Evolutionary conservation across 2,113 vertebrate species (phyloP), one percentile per base, ranked within the genome.

Genomic region (Tursiops truncatus): DNA sequence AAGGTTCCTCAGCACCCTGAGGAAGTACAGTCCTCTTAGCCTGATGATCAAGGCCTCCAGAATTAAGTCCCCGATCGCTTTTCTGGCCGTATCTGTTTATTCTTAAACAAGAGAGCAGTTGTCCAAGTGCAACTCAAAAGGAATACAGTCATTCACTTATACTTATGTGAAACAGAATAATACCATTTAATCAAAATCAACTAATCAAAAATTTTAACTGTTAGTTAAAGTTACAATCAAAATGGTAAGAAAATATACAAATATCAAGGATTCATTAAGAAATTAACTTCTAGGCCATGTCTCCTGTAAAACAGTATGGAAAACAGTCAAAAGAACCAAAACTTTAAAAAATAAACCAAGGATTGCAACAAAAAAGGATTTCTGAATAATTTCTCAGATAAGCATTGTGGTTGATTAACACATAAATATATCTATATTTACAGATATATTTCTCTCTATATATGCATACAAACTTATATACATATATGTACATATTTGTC

Each of bases 41-140:
- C 63, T 17, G 7, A 47, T 17, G 20, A 56, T n/a, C 33, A 67
- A 65, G 26, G 62, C 44, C 25, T 53, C n/a, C 60, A 60, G 33
- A 77, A 31, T 21, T 4, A 84, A 2, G 6, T 7, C n/a, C n/a
- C 41, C 0, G 6, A 60, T 8, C 73, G 71, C 68, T 76, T 11
- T 60, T 74, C 47, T 47, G 44, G 33, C n/a, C 50, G 83, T 60
- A 79, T 1, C 53, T 60, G 20, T 38, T 84, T 53, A 74, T 68
- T 38, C 50, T 68, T 60, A 23, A 76, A 87, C 15, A 63, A 74
- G 68, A 53, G 26, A n/a, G 31, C 6, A 17, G 44, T 36, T 88
- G 88, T 76, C 25, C 36, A 81, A 89, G 5, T 89, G 47, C 11
- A 79, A 86, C 36, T 86, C 67, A 77, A 71, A 94, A 97, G 62